Conservation (phyloP, 2,113 vertebrate species). For the Octodon degus region DNA sequence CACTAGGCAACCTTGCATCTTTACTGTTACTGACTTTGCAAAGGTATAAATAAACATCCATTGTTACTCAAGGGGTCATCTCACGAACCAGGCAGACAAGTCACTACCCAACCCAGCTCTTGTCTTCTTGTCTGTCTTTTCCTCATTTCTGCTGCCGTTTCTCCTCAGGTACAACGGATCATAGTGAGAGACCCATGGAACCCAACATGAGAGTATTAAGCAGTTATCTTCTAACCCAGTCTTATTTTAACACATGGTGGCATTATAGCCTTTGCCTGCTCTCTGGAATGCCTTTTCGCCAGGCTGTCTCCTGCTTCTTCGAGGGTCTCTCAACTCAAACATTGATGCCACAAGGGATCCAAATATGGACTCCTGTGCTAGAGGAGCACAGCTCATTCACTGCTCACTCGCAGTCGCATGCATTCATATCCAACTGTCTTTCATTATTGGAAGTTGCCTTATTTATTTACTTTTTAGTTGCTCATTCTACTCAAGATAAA, state of each 20-base stretch:
- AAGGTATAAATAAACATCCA: too few species aligned
- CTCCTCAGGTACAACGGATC: too few species aligned
- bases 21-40: too few species aligned
- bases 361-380: not conserved
- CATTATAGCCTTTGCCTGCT: not conserved
- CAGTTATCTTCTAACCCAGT: not conserved
- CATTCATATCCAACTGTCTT: not conserved
- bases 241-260: not conserved
- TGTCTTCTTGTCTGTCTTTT: too few species aligned
- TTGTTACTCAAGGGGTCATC: too few species aligned
- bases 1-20: too few species aligned
- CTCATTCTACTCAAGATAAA: not conserved
- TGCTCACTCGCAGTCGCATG: not conserved
- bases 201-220: fast-evolving
- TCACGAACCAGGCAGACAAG: too few species aligned
- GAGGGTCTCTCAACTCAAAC: not conserved
- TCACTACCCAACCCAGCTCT: too few species aligned
- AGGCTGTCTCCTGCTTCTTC: not conserved
- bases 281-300: not conserved
- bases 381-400: not conserved
- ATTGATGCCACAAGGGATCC: not conserved
- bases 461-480: not conserved
- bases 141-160: too few species aligned
- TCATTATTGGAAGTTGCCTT: not conserved
- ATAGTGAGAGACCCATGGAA: too few species aligned